Evolutionary conservation across 2,888 invertebrate genomes (phyloP), one percentile per base, ranked within the genome.

Genomic region (Hirtodrosophila histrioides): DNA sequence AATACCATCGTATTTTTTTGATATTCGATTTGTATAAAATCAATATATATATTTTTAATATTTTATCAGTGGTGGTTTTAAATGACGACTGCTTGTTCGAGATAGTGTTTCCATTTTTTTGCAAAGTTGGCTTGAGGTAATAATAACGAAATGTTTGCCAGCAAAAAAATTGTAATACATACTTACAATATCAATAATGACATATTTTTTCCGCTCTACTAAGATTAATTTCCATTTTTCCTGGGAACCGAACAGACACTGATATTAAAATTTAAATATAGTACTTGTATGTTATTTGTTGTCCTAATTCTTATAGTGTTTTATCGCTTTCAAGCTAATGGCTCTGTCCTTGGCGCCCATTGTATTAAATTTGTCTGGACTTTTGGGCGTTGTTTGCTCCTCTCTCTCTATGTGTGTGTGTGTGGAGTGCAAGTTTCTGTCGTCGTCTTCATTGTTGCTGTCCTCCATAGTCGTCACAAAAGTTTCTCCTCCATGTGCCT

Each of bases 401-500:
- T 50, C 12, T 57, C 41, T 57, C 41, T 24, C 3, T 37, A 53
- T 63, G 43, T 63, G 12, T 50, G 36, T 55, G 46, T 53, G 24
- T 71, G 78, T 60, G 51, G 44, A 64, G 73, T 78, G 69, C 83
- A 81, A 81, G 86, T 81, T 81, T 82, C 76, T 83, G 74, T 86
- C 86, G 79, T 82, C 81, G 79, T 81, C 81, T 81, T 81, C 81
- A 82, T 86, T 81, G 86, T 72, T 78, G 79, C 58, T 64, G 67
- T 68, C 60, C 64, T 61, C 37, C 56, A 51, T 73, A 63, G 69
- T 77, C 71, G 75, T 81, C 84, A 85, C 65, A 83, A 83, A 83
- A 83, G 87, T 83, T 83, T 81, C 86, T 70, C 75, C 73, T 75
- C 69, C 60, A 78, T 82, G 81, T 82, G 86, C 87, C 88, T 83